Evolutionary conservation across 2,113 vertebrate species (phyloP).

Genomic region (Zootoca vivipara): DNA sequence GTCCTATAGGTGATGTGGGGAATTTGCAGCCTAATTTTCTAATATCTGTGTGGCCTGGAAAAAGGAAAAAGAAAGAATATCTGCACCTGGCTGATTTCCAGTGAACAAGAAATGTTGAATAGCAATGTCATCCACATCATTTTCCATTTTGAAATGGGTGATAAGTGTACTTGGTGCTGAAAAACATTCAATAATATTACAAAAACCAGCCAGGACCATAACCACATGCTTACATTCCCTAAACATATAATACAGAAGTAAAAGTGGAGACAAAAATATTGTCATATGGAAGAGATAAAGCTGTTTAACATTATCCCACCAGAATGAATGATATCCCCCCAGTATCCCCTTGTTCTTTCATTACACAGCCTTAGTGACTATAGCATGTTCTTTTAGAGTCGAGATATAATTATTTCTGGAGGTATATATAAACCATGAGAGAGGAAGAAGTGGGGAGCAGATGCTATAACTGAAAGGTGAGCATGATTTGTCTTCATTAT

Average conservation of each 20-base stretch:
- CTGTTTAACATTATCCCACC: not conserved
- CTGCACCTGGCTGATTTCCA: not conserved
- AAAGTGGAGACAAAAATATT: not conserved
- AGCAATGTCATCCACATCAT: not conserved
- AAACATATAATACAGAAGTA: not conserved
- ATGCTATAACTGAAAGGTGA: too few species aligned
- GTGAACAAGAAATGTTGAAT: not conserved
- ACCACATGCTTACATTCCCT: not conserved
- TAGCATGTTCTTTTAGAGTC: too few species aligned
- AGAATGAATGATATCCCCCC: not conserved
- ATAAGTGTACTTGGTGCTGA: not conserved
- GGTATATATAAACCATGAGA: too few species aligned
- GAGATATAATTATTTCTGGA: too few species aligned
- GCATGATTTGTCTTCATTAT: too few species aligned
- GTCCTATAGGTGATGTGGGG: not conserved
- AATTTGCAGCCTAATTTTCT: constrained; percentile 7
- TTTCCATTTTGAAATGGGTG: not conserved
- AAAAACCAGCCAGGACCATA: not conserved
- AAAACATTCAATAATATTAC: not conserved
- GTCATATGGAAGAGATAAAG: not conserved
- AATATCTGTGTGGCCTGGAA: not conserved
- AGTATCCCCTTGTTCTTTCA: too few species aligned
- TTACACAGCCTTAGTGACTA: too few species aligned
- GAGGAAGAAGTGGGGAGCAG: too few species aligned
- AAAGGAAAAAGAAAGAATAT: not conserved